Conservation (phyloP, 2,888 invertebrate species). For the Anthrax anthrax region DNA sequence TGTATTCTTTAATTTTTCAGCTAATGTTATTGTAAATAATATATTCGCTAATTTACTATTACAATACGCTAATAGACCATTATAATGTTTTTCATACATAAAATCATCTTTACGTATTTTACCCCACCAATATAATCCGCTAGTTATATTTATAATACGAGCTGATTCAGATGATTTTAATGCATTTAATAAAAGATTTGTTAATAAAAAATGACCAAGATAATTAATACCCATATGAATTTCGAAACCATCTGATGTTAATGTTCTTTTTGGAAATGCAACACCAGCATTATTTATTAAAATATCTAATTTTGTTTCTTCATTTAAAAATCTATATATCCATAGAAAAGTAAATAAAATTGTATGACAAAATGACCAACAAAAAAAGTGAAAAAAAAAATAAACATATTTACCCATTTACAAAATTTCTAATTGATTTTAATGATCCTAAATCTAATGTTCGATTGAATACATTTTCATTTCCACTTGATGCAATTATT, state of each 20-base stretch:
- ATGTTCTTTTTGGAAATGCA: slow-evolving; percentile 21
- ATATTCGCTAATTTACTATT: slow-evolving; percentile 64
- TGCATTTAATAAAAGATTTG: slow-evolving; percentile 36
- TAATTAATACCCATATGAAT: slow-evolving; percentile 39
- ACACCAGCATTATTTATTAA: slow-evolving; percentile 16
- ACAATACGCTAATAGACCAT: slow-evolving; percentile 43
- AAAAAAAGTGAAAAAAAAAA: too few species aligned
- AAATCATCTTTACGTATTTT: slow-evolving; percentile 47
- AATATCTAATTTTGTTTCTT: slow-evolving; percentile 5
- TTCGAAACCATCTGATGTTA: slow-evolving; percentile 36
- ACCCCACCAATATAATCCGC: slow-evolving; percentile 50
- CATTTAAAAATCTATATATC: slow-evolving; percentile 2
- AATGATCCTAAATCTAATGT: slow-evolving; percentile 33
- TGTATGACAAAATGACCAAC: too few species aligned
- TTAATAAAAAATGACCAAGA: slow-evolving; percentile 41
- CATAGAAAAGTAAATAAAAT: not conserved
- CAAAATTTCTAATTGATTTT: slow-evolving; percentile 39
- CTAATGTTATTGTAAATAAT: slow-evolving; percentile 50
- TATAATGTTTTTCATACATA: slow-evolving; percentile 49
- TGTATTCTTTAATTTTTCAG: slow-evolving; percentile 40
- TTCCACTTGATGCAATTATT: slow-evolving; percentile 52
- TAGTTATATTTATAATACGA: slow-evolving; percentile 55
- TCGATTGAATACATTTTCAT: slow-evolving; percentile 50
- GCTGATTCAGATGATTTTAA: slow-evolving; percentile 44
- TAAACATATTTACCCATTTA: slow-evolving; percentile 15